A percentile compares a stretch with the other conserved stretches of the same genome.
Conservation (phyloP, 2,797 vertebrate species). For the Parauchenoglanis punctatus region DNA sequence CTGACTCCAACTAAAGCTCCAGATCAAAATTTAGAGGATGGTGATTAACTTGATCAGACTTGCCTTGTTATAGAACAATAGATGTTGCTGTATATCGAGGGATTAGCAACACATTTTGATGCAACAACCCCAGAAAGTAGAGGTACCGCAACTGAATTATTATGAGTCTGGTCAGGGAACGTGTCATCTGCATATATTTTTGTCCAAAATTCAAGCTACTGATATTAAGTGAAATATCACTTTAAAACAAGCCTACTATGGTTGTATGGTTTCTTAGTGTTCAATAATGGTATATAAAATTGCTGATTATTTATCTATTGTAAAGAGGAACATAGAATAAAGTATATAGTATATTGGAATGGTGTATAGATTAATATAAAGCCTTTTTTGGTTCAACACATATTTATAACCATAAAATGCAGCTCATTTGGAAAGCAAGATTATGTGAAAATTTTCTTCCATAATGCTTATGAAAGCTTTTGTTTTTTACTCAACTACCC, state of each 20-base stretch:
- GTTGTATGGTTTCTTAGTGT: not conserved
- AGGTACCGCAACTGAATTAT: not conserved
- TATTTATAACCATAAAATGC: conserved; percentile 29
- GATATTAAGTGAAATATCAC: not conserved
- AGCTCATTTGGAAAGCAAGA: conserved; percentile 28
- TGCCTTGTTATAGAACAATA: not conserved
- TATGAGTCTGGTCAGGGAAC: not conserved
- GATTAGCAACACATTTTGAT: not conserved
- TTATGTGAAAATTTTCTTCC: conserved; percentile 32
- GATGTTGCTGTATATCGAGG: not conserved
- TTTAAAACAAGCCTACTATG: not conserved
- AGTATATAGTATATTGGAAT: not conserved
- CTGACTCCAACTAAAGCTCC: not conserved
- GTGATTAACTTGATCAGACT: not conserved
- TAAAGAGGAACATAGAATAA: conserved; percentile 14
- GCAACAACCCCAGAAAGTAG: not conserved
- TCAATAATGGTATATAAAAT: not conserved
- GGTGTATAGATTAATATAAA: conserved; percentile 52
- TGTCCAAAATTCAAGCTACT: not conserved
- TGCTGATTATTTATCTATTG: conserved; percentile 44
- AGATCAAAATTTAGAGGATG: not conserved
- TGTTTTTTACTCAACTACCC: not conserved
- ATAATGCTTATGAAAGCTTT: conserved; percentile 3
- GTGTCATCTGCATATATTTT: not conserved
- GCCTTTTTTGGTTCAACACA: conserved; percentile 11